These are phyloP conservation scores for Pelusios castaneus DNA, from an alignment of 2,113 vertebrate species.

Conservation along the genomic window DNA sequence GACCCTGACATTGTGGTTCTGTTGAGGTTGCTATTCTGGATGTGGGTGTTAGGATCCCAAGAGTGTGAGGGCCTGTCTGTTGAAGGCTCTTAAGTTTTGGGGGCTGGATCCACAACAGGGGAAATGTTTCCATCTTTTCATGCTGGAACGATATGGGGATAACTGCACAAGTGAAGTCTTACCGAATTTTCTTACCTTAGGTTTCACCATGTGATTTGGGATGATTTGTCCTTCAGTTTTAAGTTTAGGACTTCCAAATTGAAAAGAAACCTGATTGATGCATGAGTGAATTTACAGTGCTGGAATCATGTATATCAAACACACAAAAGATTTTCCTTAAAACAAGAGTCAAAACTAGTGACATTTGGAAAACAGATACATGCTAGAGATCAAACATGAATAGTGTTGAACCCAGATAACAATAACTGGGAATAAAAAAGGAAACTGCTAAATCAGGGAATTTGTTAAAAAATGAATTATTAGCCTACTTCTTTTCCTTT, in stretches of 20 bases:
- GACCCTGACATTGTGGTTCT: background rate
- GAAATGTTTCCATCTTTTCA: background rate
- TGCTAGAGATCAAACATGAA: background rate
- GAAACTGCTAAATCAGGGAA: background rate
- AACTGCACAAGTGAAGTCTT: background rate
- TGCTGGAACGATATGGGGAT: background rate
- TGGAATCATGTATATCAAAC: background rate
- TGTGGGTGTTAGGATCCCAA: background rate
- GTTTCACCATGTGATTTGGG: background rate
- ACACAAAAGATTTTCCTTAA: background rate
- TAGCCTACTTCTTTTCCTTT: slow-evolving; percentile 63
- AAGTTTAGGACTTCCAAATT: background rate
- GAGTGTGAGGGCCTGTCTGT: background rate
- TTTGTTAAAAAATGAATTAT: background rate
- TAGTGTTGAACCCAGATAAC: background rate
- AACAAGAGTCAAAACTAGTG: background rate
- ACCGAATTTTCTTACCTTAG: background rate
- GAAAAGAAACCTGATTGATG: background rate
- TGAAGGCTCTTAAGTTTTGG: background rate
- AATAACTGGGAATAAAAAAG: background rate
- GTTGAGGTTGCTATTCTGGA: background rate
- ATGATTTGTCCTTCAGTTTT: background rate
- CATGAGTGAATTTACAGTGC: background rate
- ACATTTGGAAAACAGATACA: background rate
- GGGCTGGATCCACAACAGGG: background rate